Evolutionary conservation across 1,140 invertebrate species (phyloP).

Genomic region (Chironomus tepperi): DNA sequence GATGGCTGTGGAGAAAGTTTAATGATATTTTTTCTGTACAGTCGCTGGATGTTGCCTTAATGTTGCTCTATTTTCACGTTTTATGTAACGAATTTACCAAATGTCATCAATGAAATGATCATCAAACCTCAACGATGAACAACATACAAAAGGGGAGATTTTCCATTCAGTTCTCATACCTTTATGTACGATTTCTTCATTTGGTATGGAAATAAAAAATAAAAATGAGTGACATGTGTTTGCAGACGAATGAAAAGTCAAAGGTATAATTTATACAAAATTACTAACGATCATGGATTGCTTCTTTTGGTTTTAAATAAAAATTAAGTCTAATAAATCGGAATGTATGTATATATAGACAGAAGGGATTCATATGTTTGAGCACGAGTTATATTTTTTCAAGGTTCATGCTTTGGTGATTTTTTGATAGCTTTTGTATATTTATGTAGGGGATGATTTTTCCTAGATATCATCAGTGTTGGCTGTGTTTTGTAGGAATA

Average conservation of each 20-base stretch:
- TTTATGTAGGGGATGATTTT: too few species aligned
- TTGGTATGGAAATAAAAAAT: too few species aligned
- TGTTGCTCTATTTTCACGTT: background rate
- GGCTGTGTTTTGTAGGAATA: too few species aligned
- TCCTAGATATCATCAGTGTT: too few species aligned
- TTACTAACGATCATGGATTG: background rate
- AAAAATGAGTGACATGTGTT: constrained; percentile 1
- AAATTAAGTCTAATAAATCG: too few species aligned
- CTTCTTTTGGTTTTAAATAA: too few species aligned
- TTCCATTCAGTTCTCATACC: too few species aligned
- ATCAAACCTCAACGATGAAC: background rate
- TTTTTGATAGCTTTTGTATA: too few species aligned
- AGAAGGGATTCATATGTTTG: too few species aligned
- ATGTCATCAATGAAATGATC: background rate
- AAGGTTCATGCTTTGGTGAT: too few species aligned
- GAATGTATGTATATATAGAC: too few species aligned
- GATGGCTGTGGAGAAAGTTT: background rate
- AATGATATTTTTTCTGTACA: background rate
- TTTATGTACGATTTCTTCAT: background rate
- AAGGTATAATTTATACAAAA: background rate
- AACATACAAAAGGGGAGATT: background rate
- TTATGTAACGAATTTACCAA: background rate
- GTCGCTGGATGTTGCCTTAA: background rate
- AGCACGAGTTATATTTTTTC: too few species aligned
- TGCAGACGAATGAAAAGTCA: background rate